A percentile compares a stretch with the other conserved stretches of the same genome.
Evolutionary conservation across 2,113 vertebrate genomes (phyloP).

Genomic region (Bungarus multicinctus): DNA sequence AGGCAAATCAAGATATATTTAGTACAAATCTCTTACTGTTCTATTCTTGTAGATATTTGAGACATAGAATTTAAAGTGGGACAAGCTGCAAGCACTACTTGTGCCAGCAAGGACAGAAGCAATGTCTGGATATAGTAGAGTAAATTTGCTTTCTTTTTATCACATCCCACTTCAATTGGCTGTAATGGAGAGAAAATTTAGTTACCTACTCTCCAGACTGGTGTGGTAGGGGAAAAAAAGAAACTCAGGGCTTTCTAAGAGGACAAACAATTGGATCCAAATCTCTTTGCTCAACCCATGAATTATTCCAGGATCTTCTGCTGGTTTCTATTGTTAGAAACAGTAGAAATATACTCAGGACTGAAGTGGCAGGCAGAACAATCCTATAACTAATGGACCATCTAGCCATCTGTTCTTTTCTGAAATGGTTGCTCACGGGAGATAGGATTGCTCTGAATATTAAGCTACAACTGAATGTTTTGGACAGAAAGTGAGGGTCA

Average conservation of each 20-base stretch:
- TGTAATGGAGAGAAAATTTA: neutral
- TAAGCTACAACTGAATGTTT: neutral
- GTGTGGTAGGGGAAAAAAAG: too few species aligned
- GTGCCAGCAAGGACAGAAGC: neutral
- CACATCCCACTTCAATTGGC: neutral
- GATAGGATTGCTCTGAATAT: neutral
- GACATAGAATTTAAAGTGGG: neutral
- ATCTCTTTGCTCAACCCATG: neutral
- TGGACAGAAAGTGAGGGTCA: neutral
- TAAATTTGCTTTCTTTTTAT: neutral
- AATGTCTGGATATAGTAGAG: neutral
- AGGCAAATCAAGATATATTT: neutral
- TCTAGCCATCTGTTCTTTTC: neutral
- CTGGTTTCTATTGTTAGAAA: neutral
- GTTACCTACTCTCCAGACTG: neutral
- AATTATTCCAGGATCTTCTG: neutral
- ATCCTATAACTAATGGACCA: neutral
- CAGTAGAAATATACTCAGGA: neutral
- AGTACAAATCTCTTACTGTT: neutral
- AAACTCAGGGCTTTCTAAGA: neutral
- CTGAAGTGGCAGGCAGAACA: neutral
- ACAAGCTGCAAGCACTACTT: neutral
- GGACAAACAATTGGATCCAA: neutral
- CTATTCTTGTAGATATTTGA: neutral
- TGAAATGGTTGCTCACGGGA: neutral